Evolutionary conservation across 1,140 invertebrate species (phyloP).

Genomic region (Meloidogyne exigua): DNA sequence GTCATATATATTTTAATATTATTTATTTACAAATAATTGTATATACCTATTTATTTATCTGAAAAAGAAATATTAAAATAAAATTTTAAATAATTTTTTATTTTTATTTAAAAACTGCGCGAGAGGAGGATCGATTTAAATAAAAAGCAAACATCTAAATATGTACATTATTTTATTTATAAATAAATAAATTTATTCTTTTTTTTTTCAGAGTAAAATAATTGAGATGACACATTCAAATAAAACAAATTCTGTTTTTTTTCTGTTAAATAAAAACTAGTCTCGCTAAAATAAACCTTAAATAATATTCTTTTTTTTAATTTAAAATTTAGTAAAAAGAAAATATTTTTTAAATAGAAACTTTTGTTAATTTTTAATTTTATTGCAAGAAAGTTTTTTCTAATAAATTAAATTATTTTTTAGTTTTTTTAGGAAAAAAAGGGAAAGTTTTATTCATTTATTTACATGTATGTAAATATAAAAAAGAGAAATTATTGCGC

Average conservation of each 20-base stretch:
- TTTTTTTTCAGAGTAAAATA: not conserved
- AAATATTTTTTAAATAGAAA: too few relatives aligned
- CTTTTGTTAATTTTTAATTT: too few relatives aligned
- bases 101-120: not conserved
- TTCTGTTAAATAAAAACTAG: not conserved
- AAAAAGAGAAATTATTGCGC: not conserved
- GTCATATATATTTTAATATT: too few relatives aligned
- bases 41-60: too few relatives aligned
- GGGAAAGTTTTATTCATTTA: not conserved
- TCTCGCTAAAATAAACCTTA: not conserved
- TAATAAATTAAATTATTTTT: too few relatives aligned
- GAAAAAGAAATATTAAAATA: too few relatives aligned
- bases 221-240: not conserved
- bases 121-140: not conserved
- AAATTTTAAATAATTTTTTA: too few relatives aligned
- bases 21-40: too few relatives aligned
- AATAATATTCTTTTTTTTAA: not conserved
- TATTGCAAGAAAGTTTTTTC: too few relatives aligned
- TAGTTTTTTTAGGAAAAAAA: too few relatives aligned
- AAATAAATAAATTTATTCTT: not conserved
- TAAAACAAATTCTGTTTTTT: not conserved
- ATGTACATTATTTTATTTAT: too few relatives aligned
- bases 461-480: not conserved
- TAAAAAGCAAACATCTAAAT: not conserved
- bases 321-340: too few relatives aligned